These are phyloP conservation scores for Watsonalla binaria DNA, from an alignment of 2,888 invertebrate species.

Conservation along the genomic window DNA sequence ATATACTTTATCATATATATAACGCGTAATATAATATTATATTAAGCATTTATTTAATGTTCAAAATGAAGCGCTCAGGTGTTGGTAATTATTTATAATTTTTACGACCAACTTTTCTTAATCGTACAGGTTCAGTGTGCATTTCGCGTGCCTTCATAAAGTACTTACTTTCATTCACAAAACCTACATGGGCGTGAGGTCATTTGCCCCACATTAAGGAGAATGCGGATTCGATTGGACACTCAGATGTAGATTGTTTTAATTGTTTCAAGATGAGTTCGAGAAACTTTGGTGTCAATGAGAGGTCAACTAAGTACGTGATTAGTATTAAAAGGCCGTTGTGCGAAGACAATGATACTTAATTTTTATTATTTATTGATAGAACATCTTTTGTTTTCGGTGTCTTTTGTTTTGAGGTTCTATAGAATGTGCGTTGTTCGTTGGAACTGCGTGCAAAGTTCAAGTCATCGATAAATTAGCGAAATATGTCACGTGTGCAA, in stretches of 20 bases:
- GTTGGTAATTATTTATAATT: neutral
- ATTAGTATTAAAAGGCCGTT: conserved; percentile 36
- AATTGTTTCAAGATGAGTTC: conserved; percentile 50
- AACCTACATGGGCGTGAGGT: conserved; percentile 29
- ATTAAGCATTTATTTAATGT: neutral
- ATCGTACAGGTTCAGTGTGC: neutral
- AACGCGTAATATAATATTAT: too few species aligned
- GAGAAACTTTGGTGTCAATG: conserved; percentile 53
- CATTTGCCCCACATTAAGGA: conserved; percentile 23
- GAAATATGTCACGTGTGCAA: neutral
- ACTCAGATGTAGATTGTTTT: conserved; percentile 54
- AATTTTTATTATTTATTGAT: conserved; percentile 5
- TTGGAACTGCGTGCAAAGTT: too few species aligned
- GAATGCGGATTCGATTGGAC: conserved; percentile 50
- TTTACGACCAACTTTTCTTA: neutral
- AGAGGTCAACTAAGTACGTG: conserved; percentile 48
- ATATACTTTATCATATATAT: too few species aligned
- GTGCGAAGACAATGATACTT: conserved; percentile 5
- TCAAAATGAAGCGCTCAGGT: neutral
- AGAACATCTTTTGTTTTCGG: conserved; percentile 1
- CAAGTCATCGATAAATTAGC: neutral
- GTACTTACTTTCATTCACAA: conserved; percentile 9
- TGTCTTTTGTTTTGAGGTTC: neutral
- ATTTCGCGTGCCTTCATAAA: conserved; percentile 2
- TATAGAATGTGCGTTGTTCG: neutral